Evolutionary conservation across 2,113 vertebrate species (phyloP).

Genomic region (Candoia aspera): DNA sequence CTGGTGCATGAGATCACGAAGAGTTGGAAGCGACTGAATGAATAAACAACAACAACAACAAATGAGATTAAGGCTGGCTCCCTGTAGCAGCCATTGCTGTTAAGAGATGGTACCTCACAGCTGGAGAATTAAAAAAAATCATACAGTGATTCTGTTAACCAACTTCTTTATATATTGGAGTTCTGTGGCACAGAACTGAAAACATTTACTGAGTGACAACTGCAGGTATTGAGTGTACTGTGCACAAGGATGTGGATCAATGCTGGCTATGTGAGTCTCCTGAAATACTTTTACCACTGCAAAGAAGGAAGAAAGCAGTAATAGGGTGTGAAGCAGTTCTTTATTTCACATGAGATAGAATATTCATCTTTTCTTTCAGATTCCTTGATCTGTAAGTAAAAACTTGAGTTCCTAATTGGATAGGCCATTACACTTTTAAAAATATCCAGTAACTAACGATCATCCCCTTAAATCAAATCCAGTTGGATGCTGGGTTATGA

Average conservation of each 20-base stretch:
- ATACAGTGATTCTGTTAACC: constrained; percentile 10
- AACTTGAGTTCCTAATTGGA: background rate
- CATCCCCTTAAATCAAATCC: background rate
- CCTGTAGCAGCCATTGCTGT: background rate
- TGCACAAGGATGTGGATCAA: constrained; percentile 1
- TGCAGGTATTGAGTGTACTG: background rate
- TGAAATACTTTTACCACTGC: constrained; percentile 8
- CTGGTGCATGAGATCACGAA: no score
- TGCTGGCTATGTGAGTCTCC: background rate
- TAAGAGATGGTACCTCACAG: constrained; percentile 9
- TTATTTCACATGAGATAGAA: constrained; percentile 2
- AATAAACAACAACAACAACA: no score
- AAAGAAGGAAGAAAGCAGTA: background rate
- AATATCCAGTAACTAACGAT: background rate
- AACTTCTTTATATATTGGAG: constrained; percentile 14
- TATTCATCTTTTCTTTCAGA: background rate
- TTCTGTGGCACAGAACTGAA: background rate
- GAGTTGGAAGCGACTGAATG: no score
- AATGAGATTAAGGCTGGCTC: background rate
- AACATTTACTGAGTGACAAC: constrained; percentile 32
- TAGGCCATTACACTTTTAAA: background rate
- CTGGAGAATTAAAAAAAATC: no score
- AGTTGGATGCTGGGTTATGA: background rate
- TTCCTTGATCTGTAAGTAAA: background rate
- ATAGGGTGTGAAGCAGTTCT: background rate